phyloP scores from a whole-genome alignment of 2,797 vertebrate species.

The Pseudopleuronectes americanus region DNA sequence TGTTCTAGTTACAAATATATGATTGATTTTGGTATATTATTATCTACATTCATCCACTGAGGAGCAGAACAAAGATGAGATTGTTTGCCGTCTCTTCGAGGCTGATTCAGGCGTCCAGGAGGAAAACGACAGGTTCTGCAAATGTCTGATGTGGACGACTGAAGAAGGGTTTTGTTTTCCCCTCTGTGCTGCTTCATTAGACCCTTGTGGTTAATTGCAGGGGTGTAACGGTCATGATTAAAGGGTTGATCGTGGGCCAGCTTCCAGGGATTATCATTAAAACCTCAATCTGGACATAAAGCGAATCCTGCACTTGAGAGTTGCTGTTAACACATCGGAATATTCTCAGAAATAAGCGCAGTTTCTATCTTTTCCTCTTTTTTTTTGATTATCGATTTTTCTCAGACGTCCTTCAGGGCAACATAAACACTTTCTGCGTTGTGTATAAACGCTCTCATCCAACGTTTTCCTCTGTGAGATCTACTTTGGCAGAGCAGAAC shows the following conservation, averaged over 20 bases:
- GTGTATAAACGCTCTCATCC: neutral
- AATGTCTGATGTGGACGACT: constrained; percentile 34
- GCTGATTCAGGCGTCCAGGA: constrained; percentile 55
- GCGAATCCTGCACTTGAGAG: constrained; percentile 26
- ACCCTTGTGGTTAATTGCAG: constrained; percentile 57
- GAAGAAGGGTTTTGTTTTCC: constrained; percentile 46
- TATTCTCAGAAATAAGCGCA: neutral
- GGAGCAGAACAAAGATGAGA: constrained; percentile 5
- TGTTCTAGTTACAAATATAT: too few species aligned
- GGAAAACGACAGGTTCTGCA: constrained; percentile 10
- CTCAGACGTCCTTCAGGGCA: too few species aligned
- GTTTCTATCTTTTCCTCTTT: too few species aligned
- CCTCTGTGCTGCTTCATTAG: constrained; percentile 52
- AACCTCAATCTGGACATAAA: constrained; percentile 34
- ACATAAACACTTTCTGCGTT: neutral
- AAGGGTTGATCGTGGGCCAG: constrained; percentile 45
- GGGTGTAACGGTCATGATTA: constrained; percentile 51
- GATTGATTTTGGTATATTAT: neutral
- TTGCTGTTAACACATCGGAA: neutral
- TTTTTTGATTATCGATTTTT: neutral
- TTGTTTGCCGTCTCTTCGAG: constrained; percentile 14
- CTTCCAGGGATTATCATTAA: constrained; percentile 42
- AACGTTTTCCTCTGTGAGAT: neutral
- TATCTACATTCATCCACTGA: constrained; percentile 11
- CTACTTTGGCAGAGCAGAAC: neutral